Conservation (phyloP, 2,113 vertebrate species). For the Speoplatyrhinus poulsoni region DNA sequence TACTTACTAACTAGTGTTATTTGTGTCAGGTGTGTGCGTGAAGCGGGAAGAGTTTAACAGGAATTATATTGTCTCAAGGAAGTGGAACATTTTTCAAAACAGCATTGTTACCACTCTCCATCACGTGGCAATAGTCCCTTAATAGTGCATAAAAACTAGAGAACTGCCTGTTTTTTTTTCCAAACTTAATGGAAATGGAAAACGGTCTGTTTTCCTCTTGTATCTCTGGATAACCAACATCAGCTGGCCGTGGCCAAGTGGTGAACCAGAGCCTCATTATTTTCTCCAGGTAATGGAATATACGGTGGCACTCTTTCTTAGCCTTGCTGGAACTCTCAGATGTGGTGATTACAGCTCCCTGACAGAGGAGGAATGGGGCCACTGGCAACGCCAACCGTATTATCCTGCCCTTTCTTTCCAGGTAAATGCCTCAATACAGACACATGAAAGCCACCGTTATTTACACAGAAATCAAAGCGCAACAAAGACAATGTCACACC, state of each 20-base stretch:
- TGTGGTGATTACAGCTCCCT: slow-evolving; percentile 66
- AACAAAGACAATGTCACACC: not conserved
- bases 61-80: too few species aligned
- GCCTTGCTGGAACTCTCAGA: slow-evolving; percentile 33
- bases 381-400: slow-evolving; percentile 22
- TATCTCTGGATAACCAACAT: slow-evolving; percentile 53
- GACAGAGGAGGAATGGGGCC: slow-evolving; percentile 30
- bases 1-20: too few species aligned
- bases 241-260: slow-evolving; percentile 46
- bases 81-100: too few species aligned
- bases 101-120: too few species aligned
- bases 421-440: slow-evolving; percentile 22
- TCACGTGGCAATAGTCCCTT: too few species aligned
- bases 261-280: slow-evolving; percentile 51
- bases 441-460: not conserved
- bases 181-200: not conserved
- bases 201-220: slow-evolving; percentile 28
- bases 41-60: too few species aligned
- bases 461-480: slow-evolving; percentile 25
- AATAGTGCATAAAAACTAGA: too few species aligned
- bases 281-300: slow-evolving; percentile 56
- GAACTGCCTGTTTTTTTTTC: too few species aligned
- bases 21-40: too few species aligned
- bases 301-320: slow-evolving; percentile 45
- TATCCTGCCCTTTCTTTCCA: slow-evolving; percentile 20